Conservation (phyloP, 2,113 vertebrate species). For the Hemiprocne comata region DNA sequence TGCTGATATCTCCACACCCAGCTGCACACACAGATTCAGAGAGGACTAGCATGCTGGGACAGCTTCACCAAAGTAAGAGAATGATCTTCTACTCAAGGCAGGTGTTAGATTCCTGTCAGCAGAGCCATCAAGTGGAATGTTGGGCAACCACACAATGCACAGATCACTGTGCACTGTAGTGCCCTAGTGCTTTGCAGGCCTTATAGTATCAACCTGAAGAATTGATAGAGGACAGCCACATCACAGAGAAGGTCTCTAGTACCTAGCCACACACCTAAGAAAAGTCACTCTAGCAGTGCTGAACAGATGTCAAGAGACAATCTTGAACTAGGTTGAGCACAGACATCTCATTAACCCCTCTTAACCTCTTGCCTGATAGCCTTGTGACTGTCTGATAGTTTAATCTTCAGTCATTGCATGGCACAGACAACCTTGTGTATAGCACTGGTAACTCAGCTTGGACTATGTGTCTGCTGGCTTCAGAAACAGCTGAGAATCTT, state of each 20-base stretch:
- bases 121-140: neutral
- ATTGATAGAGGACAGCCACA: too few species aligned
- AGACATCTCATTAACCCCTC: neutral
- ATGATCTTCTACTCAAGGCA: neutral
- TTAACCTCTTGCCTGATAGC: neutral
- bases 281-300: neutral
- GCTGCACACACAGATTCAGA: neutral
- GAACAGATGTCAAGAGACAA: neutral
- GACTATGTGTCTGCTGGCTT: neutral
- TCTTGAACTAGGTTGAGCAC: neutral
- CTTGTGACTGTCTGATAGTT: neutral
- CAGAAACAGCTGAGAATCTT: neutral
- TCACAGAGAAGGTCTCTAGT: neutral
- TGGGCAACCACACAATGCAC: neutral
- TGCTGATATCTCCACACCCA: neutral
- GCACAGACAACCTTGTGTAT: neutral
- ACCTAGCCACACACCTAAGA: neutral
- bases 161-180: neutral
- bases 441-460: neutral
- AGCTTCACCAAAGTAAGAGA: neutral
- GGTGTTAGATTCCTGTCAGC: neutral
- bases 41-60: neutral
- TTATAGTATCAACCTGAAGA: neutral
- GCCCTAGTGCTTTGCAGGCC: neutral
- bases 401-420: neutral